Base-by-base conservation (phyloP, 1,140 invertebrate species). In the Eueides isabella region DNA sequence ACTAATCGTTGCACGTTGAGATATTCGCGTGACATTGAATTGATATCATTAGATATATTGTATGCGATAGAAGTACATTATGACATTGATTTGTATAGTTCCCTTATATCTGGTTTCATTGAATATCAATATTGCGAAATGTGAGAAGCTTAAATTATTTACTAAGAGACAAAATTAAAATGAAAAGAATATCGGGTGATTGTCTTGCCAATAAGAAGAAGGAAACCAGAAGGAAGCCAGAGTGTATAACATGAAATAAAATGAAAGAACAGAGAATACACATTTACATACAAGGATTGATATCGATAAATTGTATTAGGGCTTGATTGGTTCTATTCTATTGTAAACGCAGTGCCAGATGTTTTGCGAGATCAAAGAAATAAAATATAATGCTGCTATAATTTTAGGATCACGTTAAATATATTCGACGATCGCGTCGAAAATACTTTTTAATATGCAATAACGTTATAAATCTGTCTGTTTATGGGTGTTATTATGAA, bases 321-420 rank as follows among this genome's bases (percentile, higher is more conserved):
- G 3, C 65, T 73, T 74, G 73, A 74, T 74, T 74, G 73, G 70
- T 74, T 67, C 63, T 74, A 74, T 74, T 67, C 73, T 62, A 67
- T 65, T 74, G 67, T 66, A 74, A 74, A 66, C 71, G 71, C 64
- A 48, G 65, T 62, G 68, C 77, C 77, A 78, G 77, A 78, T 78
- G 77, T 62, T 74, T 48, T 28, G 48, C 62, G 62, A 55, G 67
- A 63, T 61, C 61, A 71, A 67, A 70, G 72, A 70, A 63, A 78
- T 72, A 74, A 62, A 75, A 71, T 77, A 64, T 71, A 71, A 77
- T 73, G 68, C 65, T 28, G 19, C 66, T 66, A 78, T 78, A 72
- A 78, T 35, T 78, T 66, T 72, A 30, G 19, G 70, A 72, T 75
- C 71, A 78, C 70, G 67, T 72, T 67, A 69, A 78, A 78, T 72